A percentile compares a stretch with the other conserved stretches of the same genome.
These are phyloP conservation scores for Nothura maculosa DNA, from an alignment of 2,797 vertebrate species.

Conservation along the genomic window DNA sequence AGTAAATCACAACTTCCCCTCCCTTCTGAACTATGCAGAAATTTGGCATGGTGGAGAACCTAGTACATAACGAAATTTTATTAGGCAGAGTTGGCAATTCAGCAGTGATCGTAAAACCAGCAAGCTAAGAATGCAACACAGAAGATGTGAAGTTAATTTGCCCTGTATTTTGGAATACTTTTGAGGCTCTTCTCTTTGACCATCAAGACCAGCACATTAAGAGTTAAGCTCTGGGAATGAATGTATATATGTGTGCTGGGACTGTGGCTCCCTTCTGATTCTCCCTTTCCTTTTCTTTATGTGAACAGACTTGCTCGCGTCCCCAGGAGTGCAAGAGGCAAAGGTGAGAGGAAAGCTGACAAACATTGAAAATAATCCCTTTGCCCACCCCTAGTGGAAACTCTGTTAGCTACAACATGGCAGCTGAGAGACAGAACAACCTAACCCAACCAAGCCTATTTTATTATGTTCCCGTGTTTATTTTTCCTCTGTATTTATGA, in stretches of 20 bases:
- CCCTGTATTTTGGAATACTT: background rate
- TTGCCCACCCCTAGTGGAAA: conserved; percentile 65
- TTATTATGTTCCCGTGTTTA: conserved; percentile 75
- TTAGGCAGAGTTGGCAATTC: conserved; percentile 41
- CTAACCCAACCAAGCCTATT: conserved; percentile 65
- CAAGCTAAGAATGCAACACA: background rate
- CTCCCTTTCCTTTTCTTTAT: conserved; percentile 53
- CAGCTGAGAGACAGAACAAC: conserved; percentile 1
- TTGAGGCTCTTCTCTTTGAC: background rate
- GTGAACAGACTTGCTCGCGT: background rate
- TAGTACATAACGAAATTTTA: conserved; percentile 31
- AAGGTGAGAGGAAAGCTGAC: conserved; percentile 44
- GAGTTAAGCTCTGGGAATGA: conserved; percentile 54
- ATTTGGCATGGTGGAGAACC: conserved; percentile 20
- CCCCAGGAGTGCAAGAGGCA: conserved; percentile 36
- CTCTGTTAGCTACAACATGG: conserved; percentile 51
- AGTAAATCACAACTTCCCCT: conserved; percentile 14
- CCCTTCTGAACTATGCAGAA: conserved; percentile 28
- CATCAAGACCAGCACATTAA: background rate
- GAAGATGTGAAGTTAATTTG: background rate
- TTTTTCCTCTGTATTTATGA: conserved; percentile 74
- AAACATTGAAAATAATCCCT: conserved; percentile 42
- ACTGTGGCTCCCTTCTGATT: conserved; percentile 29
- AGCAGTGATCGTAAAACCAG: background rate
- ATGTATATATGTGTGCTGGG: background rate